Percentiles rank a stretch among this genome's conserved stretches.
phyloP scores from a whole-genome alignment of 2,888 invertebrate species.

The Nemotelus nigrinus region DNA sequence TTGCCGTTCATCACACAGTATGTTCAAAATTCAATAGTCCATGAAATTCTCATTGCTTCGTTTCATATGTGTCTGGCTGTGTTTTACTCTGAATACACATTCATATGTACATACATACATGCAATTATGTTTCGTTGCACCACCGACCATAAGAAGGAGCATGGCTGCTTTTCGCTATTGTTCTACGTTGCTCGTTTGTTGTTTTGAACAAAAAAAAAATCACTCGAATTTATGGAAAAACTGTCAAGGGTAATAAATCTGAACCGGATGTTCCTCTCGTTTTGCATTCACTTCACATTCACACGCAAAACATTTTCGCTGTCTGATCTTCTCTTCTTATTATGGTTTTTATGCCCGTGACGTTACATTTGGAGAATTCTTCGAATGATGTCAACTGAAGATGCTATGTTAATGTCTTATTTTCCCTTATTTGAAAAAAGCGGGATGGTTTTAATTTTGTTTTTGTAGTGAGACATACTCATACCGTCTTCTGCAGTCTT shows the following conservation, averaged over 20 bases:
- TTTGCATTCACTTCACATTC: conserved; percentile 41
- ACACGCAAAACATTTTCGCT: conserved; percentile 41
- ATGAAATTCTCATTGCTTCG: no score
- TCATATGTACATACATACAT: no score
- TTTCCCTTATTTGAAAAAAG: conserved; percentile 18
- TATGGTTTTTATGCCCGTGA: not conserved
- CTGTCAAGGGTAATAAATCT: conserved; percentile 36
- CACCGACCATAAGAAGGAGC: no score
- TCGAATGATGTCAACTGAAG: conserved; percentile 39
- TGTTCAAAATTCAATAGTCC: no score
- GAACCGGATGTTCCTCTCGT: conserved; percentile 40
- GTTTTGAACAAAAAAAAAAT: not conserved
- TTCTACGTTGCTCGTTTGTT: not conserved
- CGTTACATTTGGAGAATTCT: conserved; percentile 44
- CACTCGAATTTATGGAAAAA: conserved; percentile 32
- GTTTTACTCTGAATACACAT: no score
- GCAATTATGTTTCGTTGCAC: no score
- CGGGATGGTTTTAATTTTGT: not conserved
- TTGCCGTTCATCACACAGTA: no score
- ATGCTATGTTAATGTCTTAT: conserved; percentile 20
- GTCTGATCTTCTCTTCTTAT: conserved; percentile 39
- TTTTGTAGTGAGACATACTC: no score
- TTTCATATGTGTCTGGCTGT: no score
- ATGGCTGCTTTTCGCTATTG: not conserved
- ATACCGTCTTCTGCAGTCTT: no score